Conservation (phyloP, 2,888 invertebrate species). For the Megaustenia siamemsis region DNA sequence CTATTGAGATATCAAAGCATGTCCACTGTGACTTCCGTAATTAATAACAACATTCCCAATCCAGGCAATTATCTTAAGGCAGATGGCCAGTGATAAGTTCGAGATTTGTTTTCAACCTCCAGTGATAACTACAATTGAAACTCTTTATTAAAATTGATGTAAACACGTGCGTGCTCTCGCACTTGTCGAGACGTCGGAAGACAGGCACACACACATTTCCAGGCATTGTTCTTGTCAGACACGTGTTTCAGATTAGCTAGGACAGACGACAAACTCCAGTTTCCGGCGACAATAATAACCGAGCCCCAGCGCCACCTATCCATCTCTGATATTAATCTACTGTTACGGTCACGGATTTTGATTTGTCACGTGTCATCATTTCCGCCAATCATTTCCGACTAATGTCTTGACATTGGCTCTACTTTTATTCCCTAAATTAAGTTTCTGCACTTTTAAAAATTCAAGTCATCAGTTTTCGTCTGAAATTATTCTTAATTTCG, state of each 20-base stretch:
- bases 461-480: too few species aligned
- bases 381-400: not conserved
- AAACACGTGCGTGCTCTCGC: not conserved
- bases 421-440: not conserved
- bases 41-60: not conserved
- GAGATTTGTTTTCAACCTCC: constrained; percentile 32
- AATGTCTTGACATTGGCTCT: not conserved
- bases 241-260: constrained; percentile 36
- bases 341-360: constrained; percentile 26
- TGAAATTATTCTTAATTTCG: too few species aligned
- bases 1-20: not conserved
- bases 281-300: constrained; percentile 5
- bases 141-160: constrained; percentile 24
- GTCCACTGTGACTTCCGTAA: not conserved
- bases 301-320: not conserved
- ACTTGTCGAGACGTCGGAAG: not conserved
- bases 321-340: constrained; percentile 9
- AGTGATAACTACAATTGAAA: constrained; percentile 16
- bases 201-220: not conserved
- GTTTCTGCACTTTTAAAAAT: not conserved
- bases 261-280: constrained; percentile 9
- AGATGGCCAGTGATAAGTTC: constrained; percentile 11
- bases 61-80: not conserved
- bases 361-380: constrained; percentile 36
- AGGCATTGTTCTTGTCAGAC: not conserved